Conservation (phyloP, 2,888 invertebrate species). For the Netelia virgata region DNA sequence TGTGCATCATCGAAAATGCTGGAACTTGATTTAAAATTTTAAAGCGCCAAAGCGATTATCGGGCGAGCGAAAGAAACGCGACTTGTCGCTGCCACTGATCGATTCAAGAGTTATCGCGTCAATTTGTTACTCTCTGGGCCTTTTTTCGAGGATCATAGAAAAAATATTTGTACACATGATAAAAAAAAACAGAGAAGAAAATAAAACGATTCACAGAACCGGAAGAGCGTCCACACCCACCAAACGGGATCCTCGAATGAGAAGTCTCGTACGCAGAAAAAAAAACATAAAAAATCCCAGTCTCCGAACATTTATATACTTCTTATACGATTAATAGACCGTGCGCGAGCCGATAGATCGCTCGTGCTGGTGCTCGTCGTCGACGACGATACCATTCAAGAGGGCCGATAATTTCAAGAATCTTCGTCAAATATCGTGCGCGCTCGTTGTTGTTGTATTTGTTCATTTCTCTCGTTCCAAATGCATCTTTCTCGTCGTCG, state of each 20-base stretch:
- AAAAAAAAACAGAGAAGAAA: constrained; percentile 22
- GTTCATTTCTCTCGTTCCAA: constrained; percentile 68
- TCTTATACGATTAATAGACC: constrained; percentile 75
- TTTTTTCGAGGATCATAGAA: constrained; percentile 66
- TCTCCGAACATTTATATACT: constrained; percentile 74
- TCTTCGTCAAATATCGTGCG: constrained; percentile 66
- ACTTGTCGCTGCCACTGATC: constrained; percentile 1
- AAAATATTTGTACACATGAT: constrained; percentile 72
- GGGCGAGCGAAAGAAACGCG: neutral
- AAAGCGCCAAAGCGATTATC: neutral
- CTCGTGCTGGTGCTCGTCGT: constrained; percentile 62
- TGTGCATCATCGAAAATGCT: neutral
- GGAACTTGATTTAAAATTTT: neutral
- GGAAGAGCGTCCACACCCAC: constrained; percentile 58
- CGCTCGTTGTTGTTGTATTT: neutral
- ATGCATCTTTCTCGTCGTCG: constrained; percentile 55
- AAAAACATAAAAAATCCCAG: constrained; percentile 59
- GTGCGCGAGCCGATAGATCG: constrained; percentile 15
- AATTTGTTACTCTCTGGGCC: constrained; percentile 16
- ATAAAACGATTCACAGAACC: constrained; percentile 69
- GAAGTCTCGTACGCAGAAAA: constrained; percentile 73
- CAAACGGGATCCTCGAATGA: constrained; percentile 73
- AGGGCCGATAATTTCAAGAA: constrained; percentile 71
- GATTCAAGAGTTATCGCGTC: neutral
- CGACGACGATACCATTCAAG: constrained; percentile 75